Base-by-base conservation (phyloP, 2,888 invertebrate genomes). In the Chirona hameri region DNA sequence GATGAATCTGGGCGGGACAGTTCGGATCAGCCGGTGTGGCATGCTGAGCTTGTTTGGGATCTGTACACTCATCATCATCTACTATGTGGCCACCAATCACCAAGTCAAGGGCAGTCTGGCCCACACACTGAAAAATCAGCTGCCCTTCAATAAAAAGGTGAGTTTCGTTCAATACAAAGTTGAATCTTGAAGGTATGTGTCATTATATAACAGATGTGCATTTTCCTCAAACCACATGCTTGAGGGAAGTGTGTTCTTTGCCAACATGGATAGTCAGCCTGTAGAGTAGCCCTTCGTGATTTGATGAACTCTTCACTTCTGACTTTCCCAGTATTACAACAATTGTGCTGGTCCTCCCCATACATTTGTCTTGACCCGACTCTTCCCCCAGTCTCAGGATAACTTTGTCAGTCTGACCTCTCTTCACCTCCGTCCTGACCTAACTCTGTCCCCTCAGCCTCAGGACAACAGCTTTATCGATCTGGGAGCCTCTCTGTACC, bases 361-460 rank as follows among this genome's bases (percentile, higher is more conserved):
- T n/a, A n/a, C n/a, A n/a, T n/a, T n/a, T n/a, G n/a, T n/a, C n/a
- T n/a, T n/a, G n/a, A n/a, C n/a, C n/a, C n/a, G n/a, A n/a, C n/a
- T 15, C 69, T 31, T 5, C 18, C 10, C 31, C 15, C 72, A 18
- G 31, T 15, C 18, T 12, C 72, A 72, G 72, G 24, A 80, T 4
- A 29, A 9, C 12, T 10, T 48, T 83, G 86, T 89, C 21, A 88
- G 88, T 84, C 87, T 89, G 86, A 88, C n/a, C n/a, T n/a, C n/a
- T n/a, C n/a, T n/a, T n/a, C n/a, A n/a, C n/a, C n/a, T n/a, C n/a
- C n/a, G n/a, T n/a, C n/a, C n/a, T n/a, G n/a, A n/a, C n/a, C n/a
- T n/a, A n/a, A n/a, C n/a, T 15, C 69, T 31, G n/a, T 2, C 24
- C 18, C 10, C 31, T n/a, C n/a, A n/a, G n/a, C n/a, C n/a, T n/a